Evolutionary conservation across 2,113 vertebrate genomes (phyloP).

Genomic region (Plecturocebus donacophilus): DNA sequence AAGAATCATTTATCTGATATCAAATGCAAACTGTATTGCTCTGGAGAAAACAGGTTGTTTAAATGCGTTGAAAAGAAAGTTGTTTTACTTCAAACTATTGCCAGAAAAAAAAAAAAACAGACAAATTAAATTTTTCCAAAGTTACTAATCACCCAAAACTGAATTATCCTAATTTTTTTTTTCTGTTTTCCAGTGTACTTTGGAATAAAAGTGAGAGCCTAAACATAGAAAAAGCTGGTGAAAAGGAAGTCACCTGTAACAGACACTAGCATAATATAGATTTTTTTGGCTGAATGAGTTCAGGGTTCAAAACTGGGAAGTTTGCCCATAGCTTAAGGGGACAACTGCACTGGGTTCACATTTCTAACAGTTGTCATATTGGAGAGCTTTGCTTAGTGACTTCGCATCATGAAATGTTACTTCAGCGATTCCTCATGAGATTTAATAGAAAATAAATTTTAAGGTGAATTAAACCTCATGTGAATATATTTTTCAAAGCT

Average conservation of each 20-base stretch:
- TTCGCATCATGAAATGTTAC: slow-evolving; percentile 28
- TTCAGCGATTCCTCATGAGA: slow-evolving; percentile 36
- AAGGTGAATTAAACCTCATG: background rate
- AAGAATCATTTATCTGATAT: slow-evolving; percentile 46
- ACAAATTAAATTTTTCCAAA: slow-evolving; percentile 33
- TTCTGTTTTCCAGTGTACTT: background rate
- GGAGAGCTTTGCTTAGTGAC: slow-evolving; percentile 29
- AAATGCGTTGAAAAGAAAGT: background rate
- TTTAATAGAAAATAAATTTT: slow-evolving; percentile 45
- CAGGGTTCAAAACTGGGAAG: slow-evolving; percentile 29
- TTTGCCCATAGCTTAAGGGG: background rate
- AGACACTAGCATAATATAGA: background rate
- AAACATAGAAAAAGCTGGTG: slow-evolving; percentile 10
- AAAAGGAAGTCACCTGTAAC: slow-evolving; percentile 44
- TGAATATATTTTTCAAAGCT: slow-evolving; percentile 24
- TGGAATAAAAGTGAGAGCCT: slow-evolving; percentile 7
- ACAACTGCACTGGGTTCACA: background rate
- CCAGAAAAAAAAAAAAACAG: background rate
- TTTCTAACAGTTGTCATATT: background rate
- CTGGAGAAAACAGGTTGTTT: slow-evolving; percentile 18
- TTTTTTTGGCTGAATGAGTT: slow-evolving; percentile 38
- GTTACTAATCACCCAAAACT: background rate
- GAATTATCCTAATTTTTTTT: background rate
- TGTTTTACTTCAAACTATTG: slow-evolving; percentile 27
- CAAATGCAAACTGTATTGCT: slow-evolving; percentile 43